A percentile compares a stretch with the other conserved stretches of the same genome.
phyloP scores from a whole-genome alignment of 2,797 vertebrate species.

The Odontamblyopus lacepedii region DNA sequence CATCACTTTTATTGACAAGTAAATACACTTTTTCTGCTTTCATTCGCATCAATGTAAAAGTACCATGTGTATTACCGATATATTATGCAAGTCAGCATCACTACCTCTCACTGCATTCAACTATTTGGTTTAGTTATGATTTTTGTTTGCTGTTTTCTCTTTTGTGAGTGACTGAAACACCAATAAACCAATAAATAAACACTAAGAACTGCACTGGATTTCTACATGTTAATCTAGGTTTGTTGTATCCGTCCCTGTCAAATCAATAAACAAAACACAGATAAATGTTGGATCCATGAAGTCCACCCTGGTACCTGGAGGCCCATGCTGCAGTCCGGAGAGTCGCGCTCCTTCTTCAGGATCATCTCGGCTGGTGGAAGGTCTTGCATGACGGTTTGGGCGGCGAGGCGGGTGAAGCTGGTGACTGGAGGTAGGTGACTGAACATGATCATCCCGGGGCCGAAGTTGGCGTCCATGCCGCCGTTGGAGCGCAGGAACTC shows the following conservation, averaged over 20 bases:
- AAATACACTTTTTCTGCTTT: too few species aligned
- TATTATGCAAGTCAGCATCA: not conserved
- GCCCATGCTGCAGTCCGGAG: conserved; percentile 74
- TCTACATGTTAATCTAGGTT: too few species aligned
- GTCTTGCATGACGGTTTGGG: conserved; percentile 84
- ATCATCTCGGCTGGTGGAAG: conserved; percentile 85
- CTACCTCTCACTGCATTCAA: too few species aligned
- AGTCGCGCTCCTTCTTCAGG: conserved; percentile 95
- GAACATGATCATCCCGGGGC: conserved; percentile 94
- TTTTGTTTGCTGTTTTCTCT: too few species aligned
- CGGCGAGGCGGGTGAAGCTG: conserved; percentile 92
- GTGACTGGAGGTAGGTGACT: conserved; percentile 96
- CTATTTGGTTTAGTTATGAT: too few species aligned
- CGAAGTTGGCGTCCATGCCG: conserved; percentile 89
- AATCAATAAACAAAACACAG: too few species aligned
- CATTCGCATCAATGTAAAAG: too few species aligned
- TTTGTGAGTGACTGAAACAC: too few species aligned
- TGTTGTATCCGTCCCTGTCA: too few species aligned
- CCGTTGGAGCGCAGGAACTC: conserved; percentile 89
- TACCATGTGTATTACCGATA: not conserved
- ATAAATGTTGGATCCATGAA: not conserved
- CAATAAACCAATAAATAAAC: too few species aligned
- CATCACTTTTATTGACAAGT: too few species aligned
- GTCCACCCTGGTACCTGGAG: not conserved
- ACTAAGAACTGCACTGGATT: too few species aligned